phyloP scores from a whole-genome alignment of 2,113 vertebrate species.

The Phrynosoma platyrhinos region DNA sequence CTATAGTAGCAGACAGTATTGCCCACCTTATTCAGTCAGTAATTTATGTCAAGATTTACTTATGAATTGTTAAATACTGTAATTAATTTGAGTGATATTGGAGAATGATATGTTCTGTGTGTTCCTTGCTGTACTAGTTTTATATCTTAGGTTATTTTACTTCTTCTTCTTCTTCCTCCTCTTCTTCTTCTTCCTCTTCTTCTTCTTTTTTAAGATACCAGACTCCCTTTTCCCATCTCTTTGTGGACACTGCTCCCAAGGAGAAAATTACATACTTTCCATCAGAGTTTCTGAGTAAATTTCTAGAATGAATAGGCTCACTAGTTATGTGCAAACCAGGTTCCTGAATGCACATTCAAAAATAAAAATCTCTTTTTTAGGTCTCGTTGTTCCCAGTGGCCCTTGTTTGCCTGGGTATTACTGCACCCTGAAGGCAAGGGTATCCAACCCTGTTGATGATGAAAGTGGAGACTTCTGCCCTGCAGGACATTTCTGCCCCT shows the following conservation, averaged over 20 bases:
- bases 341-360: rapidly evolving
- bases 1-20: too few species aligned
- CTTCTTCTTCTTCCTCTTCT: too few species aligned
- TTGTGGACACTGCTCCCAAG: too few species aligned
- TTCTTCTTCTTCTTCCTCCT: too few species aligned
- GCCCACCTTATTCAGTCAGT: too few species aligned
- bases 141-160: too few species aligned
- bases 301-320: neutral
- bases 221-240: neutral
- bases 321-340: neutral
- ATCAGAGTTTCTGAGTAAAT: neutral
- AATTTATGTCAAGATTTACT: too few species aligned
- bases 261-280: neutral
- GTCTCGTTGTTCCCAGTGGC: slow-evolving; percentile 81
- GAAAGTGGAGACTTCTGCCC: slow-evolving; percentile 81
- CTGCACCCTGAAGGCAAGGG: slow-evolving; percentile 78
- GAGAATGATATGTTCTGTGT: too few species aligned
- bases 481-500: slow-evolving; percentile 82
- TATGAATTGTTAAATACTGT: too few species aligned
- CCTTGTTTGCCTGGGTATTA: slow-evolving; percentile 82
- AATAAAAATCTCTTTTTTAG: slow-evolving; percentile 45
- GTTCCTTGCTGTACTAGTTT: too few species aligned
- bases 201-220: too few species aligned
- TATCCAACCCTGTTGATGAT: slow-evolving; percentile 69
- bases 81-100: too few species aligned